phyloP scores from a whole-genome alignment of 1,140 invertebrate species.

The Drosophila ercepeae region DNA sequence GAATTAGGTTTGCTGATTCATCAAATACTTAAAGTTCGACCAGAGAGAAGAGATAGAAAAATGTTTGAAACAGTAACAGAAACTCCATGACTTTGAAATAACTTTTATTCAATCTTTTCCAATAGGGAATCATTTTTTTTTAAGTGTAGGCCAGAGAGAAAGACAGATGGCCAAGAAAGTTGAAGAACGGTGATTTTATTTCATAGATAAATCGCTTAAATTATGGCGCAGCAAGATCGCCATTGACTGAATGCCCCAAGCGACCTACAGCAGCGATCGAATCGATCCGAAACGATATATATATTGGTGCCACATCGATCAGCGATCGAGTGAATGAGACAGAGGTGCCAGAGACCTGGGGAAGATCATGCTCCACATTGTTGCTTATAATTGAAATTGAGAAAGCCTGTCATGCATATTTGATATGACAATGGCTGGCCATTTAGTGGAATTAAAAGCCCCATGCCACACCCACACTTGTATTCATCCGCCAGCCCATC shows the following conservation, averaged over 20 bases:
- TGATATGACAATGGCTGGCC: constrained; percentile 60
- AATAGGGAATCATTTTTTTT: neutral
- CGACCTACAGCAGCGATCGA: constrained; percentile 77
- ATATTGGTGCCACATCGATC: constrained; percentile 59
- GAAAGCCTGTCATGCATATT: constrained; percentile 74
- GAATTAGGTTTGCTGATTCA: constrained; percentile 42
- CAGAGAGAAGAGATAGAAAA: neutral
- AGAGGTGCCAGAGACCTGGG: constrained; percentile 10
- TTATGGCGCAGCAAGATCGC: constrained; percentile 71
- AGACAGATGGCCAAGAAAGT: constrained; percentile 33
- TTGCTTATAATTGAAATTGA: constrained; percentile 38
- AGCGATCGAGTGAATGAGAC: constrained; percentile 37
- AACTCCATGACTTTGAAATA: no score
- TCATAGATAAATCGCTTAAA: constrained; percentile 83
- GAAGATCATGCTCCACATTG: constrained; percentile 13
- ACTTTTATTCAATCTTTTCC: no score
- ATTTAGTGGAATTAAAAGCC: constrained; percentile 75
- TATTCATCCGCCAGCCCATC: neutral
- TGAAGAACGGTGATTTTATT: constrained; percentile 75
- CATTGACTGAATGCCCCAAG: constrained; percentile 68
- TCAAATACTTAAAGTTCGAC: neutral
- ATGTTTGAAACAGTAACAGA: no score
- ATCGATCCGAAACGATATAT: constrained; percentile 58
- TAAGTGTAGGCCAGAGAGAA: constrained; percentile 1
- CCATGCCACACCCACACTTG: constrained; percentile 23